These are phyloP conservation scores for Nemotelus pantherinus DNA, from an alignment of 2,888 invertebrate species.

Conservation along the genomic window DNA sequence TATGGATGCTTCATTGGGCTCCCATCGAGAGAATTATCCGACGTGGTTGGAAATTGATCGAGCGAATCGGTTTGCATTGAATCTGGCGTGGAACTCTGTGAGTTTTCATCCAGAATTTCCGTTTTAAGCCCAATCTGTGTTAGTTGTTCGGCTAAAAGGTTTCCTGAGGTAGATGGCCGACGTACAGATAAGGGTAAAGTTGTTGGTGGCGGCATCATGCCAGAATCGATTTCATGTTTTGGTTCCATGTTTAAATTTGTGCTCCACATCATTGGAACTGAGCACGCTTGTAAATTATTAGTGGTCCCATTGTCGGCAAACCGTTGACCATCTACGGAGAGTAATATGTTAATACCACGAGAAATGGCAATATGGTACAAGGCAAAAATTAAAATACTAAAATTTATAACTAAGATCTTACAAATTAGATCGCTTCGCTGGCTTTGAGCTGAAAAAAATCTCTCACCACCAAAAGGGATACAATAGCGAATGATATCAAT, in stretches of 20 bases:
- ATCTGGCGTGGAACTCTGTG: constrained; percentile 66
- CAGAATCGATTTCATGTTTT: constrained; percentile 68
- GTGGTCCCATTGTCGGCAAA: constrained; percentile 59
- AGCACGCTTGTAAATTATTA: constrained; percentile 19
- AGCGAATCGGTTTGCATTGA: constrained; percentile 62
- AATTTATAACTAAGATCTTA: constrained; percentile 35
- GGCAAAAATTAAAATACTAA: constrained; percentile 34
- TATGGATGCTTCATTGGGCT: constrained; percentile 53
- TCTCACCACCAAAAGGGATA: constrained; percentile 53
- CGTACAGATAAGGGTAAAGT: constrained; percentile 72
- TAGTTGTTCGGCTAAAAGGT: constrained; percentile 69
- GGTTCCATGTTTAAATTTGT: constrained; percentile 58
- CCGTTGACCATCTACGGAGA: constrained; percentile 59
- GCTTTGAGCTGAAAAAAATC: constrained; percentile 42
- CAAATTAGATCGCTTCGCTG: constrained; percentile 8
- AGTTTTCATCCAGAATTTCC: constrained; percentile 77
- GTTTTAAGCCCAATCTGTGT: constrained; percentile 70
- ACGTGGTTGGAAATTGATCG: constrained; percentile 50
- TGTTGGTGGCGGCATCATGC: constrained; percentile 77
- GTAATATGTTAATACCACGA: constrained; percentile 39
- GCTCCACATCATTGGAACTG: constrained; percentile 46
- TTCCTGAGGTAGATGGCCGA: constrained; percentile 69
- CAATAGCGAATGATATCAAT: constrained; percentile 12
- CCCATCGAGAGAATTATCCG: constrained; percentile 63
- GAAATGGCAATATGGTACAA: constrained; percentile 51